Base-by-base conservation (phyloP, 1,140 invertebrate species). In the Lucilia sericata region DNA sequence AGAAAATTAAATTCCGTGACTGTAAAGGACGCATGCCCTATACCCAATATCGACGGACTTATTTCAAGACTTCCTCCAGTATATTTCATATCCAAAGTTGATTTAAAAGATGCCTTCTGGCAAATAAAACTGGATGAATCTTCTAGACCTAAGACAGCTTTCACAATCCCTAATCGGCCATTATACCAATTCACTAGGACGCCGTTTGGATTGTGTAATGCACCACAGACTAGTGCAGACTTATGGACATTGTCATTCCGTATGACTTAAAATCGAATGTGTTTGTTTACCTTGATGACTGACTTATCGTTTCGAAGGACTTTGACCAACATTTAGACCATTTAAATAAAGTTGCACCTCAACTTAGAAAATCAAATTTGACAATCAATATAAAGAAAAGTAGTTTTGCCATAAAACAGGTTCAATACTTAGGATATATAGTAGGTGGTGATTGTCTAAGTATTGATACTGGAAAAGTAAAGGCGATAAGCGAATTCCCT, bases 361-460 rank as follows among this genome's bases (percentile, higher is more conserved):
- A n/a, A n/a, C n/a, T n/a, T n/a, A n/a, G n/a, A n/a, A n/a, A n/a
- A n/a, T n/a, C n/a, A n/a, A n/a, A n/a, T n/a, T n/a, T n/a, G n/a
- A n/a, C n/a, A n/a, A n/a, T n/a, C n/a, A n/a, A n/a, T n/a, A n/a
- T n/a, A n/a, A n/a, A n/a, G n/a, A n/a, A n/a, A n/a, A n/a, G n/a
- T n/a, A n/a, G n/a, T n/a, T n/a, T n/a, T n/a, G n/a, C n/a, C n/a
- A n/a, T n/a, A n/a, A n/a, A n/a, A n/a, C n/a, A n/a, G n/a, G n/a
- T n/a, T n/a, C n/a, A n/a, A n/a, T n/a, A 84, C 42, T 21, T 84
- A 21, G 83, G 76, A 14, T 51, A 84, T 25, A 21, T 84, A 5
- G 76, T 84, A 19, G 76, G 84, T 8, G 47, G 81, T 10, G 84
- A 76, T 75, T 2, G 93, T 92, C 49, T n/a, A 80, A 12, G 14